Percentiles rank a stretch among this genome's conserved stretches.
phyloP scores from a whole-genome alignment of 2,888 invertebrate genomes.

The Luffia ferchaultella region DNA sequence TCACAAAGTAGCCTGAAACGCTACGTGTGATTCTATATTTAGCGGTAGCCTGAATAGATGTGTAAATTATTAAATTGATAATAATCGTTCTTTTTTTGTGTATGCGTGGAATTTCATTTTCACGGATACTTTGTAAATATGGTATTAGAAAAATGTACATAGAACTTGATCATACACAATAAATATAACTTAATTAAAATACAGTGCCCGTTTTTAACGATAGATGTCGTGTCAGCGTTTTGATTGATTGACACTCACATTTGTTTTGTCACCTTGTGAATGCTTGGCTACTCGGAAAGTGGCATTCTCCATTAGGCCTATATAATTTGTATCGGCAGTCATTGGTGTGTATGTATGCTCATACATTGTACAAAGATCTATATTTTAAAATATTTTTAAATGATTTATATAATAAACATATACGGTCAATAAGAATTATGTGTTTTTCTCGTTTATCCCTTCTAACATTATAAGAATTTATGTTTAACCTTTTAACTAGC shows the following conservation, averaged over 20 bases:
- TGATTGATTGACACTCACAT: too few relatives aligned
- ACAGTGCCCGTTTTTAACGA: too few relatives aligned
- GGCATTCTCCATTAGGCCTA: too few relatives aligned
- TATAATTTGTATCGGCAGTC: constrained; percentile 26
- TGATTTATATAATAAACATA: constrained; percentile 62
- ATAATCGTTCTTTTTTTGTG: not conserved
- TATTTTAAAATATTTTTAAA: constrained; percentile 61
- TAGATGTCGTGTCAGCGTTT: too few relatives aligned
- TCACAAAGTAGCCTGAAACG: not conserved
- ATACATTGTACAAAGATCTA: constrained; percentile 62
- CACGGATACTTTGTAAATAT: not conserved
- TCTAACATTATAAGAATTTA: too few relatives aligned
- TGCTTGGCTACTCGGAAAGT: too few relatives aligned
- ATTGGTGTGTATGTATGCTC: constrained; percentile 39
- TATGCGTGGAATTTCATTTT: too few relatives aligned
- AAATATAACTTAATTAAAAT: too few relatives aligned
- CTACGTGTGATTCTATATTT: not conserved
- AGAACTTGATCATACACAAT: too few relatives aligned
- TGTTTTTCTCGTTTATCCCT: not conserved
- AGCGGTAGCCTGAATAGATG: not conserved
- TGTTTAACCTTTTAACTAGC: too few relatives aligned
- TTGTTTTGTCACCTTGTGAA: too few relatives aligned
- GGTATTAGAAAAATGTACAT: not conserved
- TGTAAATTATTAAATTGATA: not conserved
- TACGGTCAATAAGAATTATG: constrained; percentile 43